These are phyloP conservation scores for Macropodus opercularis DNA, from an alignment of 2,797 vertebrate genomes.

Conservation along the genomic window DNA sequence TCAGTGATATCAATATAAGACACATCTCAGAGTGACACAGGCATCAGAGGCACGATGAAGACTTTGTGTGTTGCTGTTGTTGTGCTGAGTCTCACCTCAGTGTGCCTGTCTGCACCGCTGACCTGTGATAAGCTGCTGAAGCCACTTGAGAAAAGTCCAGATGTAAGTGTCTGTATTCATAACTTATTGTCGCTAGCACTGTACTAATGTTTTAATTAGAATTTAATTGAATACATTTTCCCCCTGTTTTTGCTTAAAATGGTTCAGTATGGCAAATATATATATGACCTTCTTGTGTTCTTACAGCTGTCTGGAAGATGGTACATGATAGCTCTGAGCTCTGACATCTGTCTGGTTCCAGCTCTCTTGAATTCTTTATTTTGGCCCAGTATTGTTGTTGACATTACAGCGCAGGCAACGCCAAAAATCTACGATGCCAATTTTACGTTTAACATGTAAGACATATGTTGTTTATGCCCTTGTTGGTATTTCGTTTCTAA, in stretches of 20 bases:
- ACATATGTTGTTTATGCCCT: neutral
- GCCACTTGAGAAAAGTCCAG: neutral
- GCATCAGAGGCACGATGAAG: constrained; percentile 40
- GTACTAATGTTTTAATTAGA: too few relatives aligned
- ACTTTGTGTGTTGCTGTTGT: constrained; percentile 34
- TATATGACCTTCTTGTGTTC: neutral
- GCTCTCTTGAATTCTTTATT: rapidly evolving
- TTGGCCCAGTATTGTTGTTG: neutral
- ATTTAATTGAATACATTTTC: too few relatives aligned
- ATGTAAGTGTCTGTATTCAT: constrained; percentile 8
- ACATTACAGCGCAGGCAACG: neutral
- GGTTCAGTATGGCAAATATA: neutral
- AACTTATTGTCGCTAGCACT: too few relatives aligned
- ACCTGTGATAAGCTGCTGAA: constrained; percentile 43
- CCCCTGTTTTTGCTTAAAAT: too few relatives aligned
- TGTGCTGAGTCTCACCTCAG: constrained; percentile 44
- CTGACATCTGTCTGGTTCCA: rapidly evolving
- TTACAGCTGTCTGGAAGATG: constrained; percentile 54
- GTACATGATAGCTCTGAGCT: constrained; percentile 13
- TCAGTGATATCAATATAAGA: constrained; percentile 15
- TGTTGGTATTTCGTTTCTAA: too few relatives aligned
- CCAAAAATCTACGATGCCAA: neutral
- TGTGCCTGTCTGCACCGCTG: constrained; percentile 39
- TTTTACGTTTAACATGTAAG: neutral
- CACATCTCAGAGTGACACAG: neutral